Percentiles rank a stretch among this genome's conserved stretches.
Conservation (phyloP, 1,140 invertebrate genomes). For the Pogonomyrmex barbatus region DNA sequence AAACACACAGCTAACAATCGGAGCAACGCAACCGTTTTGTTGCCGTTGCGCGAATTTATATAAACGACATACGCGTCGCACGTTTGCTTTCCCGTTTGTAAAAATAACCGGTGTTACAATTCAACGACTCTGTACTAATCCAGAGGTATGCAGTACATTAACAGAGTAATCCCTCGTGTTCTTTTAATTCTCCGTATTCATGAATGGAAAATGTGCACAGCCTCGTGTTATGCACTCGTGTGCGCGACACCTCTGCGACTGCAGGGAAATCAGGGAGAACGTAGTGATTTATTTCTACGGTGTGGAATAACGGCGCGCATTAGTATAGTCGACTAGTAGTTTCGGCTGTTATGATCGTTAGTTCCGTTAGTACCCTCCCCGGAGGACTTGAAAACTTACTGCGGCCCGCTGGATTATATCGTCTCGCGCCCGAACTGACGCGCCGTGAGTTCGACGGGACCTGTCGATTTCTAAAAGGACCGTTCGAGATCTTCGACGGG, state of each 20-base stretch:
- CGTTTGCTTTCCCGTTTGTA: neutral
- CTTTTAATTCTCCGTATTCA: constrained; percentile 40
- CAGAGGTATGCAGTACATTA: neutral
- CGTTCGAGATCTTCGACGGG: neutral
- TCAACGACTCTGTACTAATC: neutral
- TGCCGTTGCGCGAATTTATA: neutral
- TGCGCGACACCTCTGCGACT: constrained; percentile 15
- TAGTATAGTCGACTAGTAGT: constrained; percentile 35
- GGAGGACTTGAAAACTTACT: constrained; percentile 11
- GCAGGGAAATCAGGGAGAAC: constrained; percentile 40
- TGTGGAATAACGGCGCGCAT: constrained; percentile 2
- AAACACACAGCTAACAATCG: too few relatives aligned
- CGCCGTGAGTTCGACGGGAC: neutral
- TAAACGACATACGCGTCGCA: neutral
- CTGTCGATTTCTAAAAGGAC: neutral
- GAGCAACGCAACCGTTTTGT: neutral
- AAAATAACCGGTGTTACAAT: neutral
- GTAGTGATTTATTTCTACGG: constrained; percentile 36
- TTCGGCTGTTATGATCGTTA: constrained; percentile 21
- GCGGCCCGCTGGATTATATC: constrained; percentile 18
- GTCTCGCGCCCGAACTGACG: neutral
- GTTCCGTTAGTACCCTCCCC: neutral
- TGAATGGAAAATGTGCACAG: constrained; percentile 2
- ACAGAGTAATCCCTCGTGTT: neutral
- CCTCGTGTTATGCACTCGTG: neutral